phyloP scores from a whole-genome alignment of 2,113 vertebrate species.

The human region DNA sequence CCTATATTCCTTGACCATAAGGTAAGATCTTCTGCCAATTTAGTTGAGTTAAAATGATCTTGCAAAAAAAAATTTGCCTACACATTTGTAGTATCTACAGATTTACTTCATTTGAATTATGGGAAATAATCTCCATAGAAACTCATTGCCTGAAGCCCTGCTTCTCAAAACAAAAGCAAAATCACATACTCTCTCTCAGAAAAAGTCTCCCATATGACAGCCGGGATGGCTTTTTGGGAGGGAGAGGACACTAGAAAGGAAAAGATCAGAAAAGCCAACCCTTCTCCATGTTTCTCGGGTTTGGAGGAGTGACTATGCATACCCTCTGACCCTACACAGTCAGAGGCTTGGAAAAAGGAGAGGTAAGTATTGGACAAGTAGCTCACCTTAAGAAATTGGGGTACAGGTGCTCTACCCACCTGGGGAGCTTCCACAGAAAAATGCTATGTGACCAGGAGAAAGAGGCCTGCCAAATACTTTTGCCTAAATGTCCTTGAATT shows the following conservation, averaged over 20 bases:
- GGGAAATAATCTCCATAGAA: background rate
- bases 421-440: background rate
- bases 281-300: background rate
- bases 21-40: background rate
- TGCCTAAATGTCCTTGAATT: background rate
- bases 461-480: background rate
- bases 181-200: background rate
- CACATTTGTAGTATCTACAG: background rate
- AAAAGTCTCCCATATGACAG: background rate
- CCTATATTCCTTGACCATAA: background rate
- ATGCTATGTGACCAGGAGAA: background rate
- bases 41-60: background rate
- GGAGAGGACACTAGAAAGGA: background rate
- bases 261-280: background rate
- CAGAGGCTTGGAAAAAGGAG: background rate
- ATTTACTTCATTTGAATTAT: background rate
- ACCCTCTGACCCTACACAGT: background rate
- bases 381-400: background rate
- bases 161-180: background rate
- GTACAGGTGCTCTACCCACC: fast-evolving
- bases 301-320: background rate
- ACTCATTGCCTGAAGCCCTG: background rate
- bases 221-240: background rate
- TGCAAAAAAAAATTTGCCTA: background rate
- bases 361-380: background rate